Base-by-base conservation (phyloP, 1,140 invertebrate species). In the Drosophila insularis region DNA sequence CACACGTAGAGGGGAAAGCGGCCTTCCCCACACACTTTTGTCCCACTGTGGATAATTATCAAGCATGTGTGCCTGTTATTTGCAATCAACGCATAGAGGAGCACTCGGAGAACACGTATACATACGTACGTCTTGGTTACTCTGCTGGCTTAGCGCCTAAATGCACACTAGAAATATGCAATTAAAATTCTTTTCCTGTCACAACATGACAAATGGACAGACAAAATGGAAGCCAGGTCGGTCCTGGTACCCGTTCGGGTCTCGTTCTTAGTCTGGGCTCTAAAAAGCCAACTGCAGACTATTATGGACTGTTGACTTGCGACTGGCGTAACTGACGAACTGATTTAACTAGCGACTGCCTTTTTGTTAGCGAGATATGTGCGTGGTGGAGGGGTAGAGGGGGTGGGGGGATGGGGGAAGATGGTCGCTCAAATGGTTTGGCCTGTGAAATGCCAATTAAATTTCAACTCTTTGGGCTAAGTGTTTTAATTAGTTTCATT, bases 401-500 rank as follows among this genome's bases (percentile, higher is more conserved):
- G 4, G 10, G 8, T 5, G 10, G 10, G 7, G 32, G 32, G 32
- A 35, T n/a, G n/a, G n/a, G n/a, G n/a, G n/a, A n/a, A n/a, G n/a
- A n/a, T n/a, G n/a, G n/a, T 2, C 27, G 4, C 27, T 27, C 27
- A 5, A 11, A 4, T 11, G 43, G 31, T 14, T 58, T 37, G 50
- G 11, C 50, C 21, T 31, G 37, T 19, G 31, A 32, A 69, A 58
- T 50, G 40, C 63, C 68, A 65, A 73, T 70, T 73, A 72, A 53
- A 23, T 43, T 37, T 27, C 40, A 40, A 5, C 35, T 32, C 39
- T 32, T 13, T 6, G 11, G 13, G 64, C 40, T 21, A 54, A 76
- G 40, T 60, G 54, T 63, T 69, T 63, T 68, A 75, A 74, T 75
- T 75, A 68, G 72, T 59, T 46, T 68, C 46, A 56, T 74, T 74